Evolutionary conservation across 2,113 vertebrate genomes (phyloP), one percentile per base, ranked within the genome.

Genomic region (Oryzias celebensis): DNA sequence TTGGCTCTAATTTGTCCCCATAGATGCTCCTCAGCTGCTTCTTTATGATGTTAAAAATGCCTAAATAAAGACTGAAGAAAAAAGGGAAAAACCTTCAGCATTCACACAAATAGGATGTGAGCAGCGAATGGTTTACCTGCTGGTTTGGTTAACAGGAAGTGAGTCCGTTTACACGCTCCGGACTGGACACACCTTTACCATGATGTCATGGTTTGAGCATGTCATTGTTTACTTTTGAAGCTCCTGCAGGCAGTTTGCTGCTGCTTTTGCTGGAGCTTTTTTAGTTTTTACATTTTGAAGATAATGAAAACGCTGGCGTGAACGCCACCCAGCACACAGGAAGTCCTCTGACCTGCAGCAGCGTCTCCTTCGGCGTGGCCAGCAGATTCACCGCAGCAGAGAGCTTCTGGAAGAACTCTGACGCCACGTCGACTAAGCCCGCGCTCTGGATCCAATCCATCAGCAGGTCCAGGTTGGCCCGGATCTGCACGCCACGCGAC

Each of bases 321-420:
- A 28, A 5, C 4, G 4, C 6, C 26, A 4, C 26, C 26, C 26
- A 4, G 26, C 4, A 28, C 1, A 28, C 36, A 12, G 53, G 75
- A 63, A 20, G 50, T 48, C 47, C 52, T 52, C 81, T 83, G 77
- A 93, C 92, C 92, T 93, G 92, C 54, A 91, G 84, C 2, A 93
- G 88, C 1, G 85, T 92, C 69, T 92, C 90, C 73, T 89, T 92
- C 59, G 90, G 92, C 4, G 90, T 93, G 46, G 92, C 92, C 68
- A 93, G 85, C 60, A 93, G 87, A 75, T 93, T 92, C 66, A 92
- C 91, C 14, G 92, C 92, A 0, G 91, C 86, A 0, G 92, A 93
- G 12, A 93, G 84, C 69, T 92, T 92, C 71, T 87, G 88, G 76
- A 93, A 88, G 75, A 89, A 92, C 8, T 86, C 83, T 0, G 78